Base-by-base conservation (phyloP, 2,888 invertebrate species). In the Dione vanillae region DNA sequence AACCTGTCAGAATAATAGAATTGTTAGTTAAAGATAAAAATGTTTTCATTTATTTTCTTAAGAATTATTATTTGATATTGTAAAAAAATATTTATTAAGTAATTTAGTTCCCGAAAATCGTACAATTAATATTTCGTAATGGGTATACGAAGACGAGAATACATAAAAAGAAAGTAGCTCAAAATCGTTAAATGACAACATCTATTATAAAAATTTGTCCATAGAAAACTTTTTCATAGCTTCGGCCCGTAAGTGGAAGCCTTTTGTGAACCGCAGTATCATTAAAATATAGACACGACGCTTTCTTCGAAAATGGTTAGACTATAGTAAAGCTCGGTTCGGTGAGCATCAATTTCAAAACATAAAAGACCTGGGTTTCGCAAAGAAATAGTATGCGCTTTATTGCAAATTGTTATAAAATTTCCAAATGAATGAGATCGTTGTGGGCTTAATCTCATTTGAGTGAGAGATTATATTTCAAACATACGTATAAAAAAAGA, bases 241-340 rank as follows among this genome's bases (percentile, higher is more conserved):
- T n/a, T 37, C 47, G 62, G 62, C 62, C 62, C 62, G 62, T 62
- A 62, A 62, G 45, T 62, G 62, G 47, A 62, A 47, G 37, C 49
- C 61, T 45, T 52, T 54, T 62, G 62, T 62, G 47, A 19, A 12
- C 54, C 45, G 45, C 43, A 61, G 61, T 62, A 41, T 62, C 61
- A 68, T 62, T 68, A 68, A 62, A 68, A 62, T 59, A 51, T 52
- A 52, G 41, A 59, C 37, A 52, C 19, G 43, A 19, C 43, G 59
- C 49, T 58, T 62, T 62, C 62, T 62, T 47, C 62, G 12, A 62
- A 62, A 62, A 62, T 62, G 62, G 41, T 59, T 43, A 59, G 20
- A 62, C 45, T 47, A 47, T 62, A 27, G 12, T 35, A 62, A 47
- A 62, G 47, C 62, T 62, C 47, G 35, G 12, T 62, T 47, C 62